Evolutionary conservation across 2,888 invertebrate species (phyloP).

Genomic region (Lepidocyrtinus sp.): DNA sequence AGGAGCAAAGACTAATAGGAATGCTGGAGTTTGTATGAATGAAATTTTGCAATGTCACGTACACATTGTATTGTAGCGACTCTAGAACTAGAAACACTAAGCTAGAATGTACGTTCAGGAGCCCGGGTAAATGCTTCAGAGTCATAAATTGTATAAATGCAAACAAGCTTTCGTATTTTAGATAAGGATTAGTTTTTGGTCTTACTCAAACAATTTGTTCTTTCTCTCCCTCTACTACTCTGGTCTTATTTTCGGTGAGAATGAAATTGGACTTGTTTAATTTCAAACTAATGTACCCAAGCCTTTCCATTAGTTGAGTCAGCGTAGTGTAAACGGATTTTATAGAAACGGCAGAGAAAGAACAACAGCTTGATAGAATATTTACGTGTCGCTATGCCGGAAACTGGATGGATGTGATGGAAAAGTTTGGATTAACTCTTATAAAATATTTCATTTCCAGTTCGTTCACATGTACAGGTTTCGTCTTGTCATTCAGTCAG

Average conservation of each 20-base stretch:
- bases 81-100: neutral
- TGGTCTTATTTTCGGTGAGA: neutral
- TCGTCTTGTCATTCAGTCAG: neutral
- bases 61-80: neutral
- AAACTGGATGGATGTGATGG: neutral
- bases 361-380: no score
- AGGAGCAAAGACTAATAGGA: neutral
- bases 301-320: neutral
- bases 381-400: no score
- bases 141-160: neutral
- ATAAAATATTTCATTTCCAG: neutral
- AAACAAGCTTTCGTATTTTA: neutral
- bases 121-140: neutral
- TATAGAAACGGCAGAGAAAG: neutral
- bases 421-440: neutral
- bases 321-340: neutral
- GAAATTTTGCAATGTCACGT: slow-evolving; percentile 37
- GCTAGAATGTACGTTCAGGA: neutral
- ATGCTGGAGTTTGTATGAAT: neutral
- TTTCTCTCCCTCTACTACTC: neutral
- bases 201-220: neutral
- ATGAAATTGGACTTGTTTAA: no score
- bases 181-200: neutral
- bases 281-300: no score
- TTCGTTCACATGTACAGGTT: neutral